Evolutionary conservation across 2,113 vertebrate genomes (phyloP), one percentile per base, ranked within the genome.

Genomic region (Alaudala cheleensis): DNA sequence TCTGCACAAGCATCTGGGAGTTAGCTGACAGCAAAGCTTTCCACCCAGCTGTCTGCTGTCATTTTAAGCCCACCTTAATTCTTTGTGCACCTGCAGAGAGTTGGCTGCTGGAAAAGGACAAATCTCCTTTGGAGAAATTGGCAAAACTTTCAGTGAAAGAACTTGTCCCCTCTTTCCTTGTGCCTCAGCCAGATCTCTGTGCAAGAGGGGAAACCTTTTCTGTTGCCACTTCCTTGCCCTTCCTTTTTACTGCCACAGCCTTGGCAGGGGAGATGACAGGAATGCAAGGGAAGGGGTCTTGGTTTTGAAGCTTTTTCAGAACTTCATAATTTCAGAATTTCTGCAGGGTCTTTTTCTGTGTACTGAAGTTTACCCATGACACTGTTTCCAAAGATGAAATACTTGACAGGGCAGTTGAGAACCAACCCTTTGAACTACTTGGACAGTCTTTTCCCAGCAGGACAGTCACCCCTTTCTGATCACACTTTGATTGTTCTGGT

Each of bases 41-140:
- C 49, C 60, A 86, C 51, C 26, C 80, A 95, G 88, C 80, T 95
- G 31, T 39, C 69, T 77, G 83, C 83, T 50, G 33, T 39, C 81
- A 62, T 80, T 94, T 65, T 66, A 86, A 94, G 34, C 45, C 82
- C 86, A 90, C 67, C 91, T 93, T 62, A 88, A 81, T 90, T 88
- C 83, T 86, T 58, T 60, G 56, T 80, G 67, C 94, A 92, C 88
- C 72, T 96, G 85, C 67, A 58, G 71, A 80, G 66, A 86, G 25
- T 7, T 90, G 90, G 64, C 87, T 90, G 37, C 79, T 80, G 26
- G 39, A 73, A 88, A 66, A 86, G 47, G 47, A 56, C 1, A 1
- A 33, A 23, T 77, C 42, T 80, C 54, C 33, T 47, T 80, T 50
- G 64, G 54, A 70, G 71, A 70, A 94, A 39, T 4, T 66, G 79